Conservation (phyloP, 2,113 vertebrate species). For the Osmerus eperlanus region DNA sequence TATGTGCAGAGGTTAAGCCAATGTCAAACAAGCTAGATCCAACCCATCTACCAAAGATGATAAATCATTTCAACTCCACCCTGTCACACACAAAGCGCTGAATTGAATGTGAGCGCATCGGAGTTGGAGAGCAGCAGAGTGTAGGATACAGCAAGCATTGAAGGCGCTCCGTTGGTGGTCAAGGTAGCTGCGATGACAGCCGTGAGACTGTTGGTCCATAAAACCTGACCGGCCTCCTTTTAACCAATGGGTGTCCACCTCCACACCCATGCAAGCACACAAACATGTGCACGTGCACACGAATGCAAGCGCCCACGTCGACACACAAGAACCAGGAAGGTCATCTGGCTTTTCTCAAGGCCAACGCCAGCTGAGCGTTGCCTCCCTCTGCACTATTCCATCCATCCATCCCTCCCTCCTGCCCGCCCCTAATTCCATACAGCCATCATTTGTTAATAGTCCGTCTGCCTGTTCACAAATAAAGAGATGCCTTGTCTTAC, state of each 20-base stretch:
- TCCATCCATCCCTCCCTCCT: conserved; percentile 24
- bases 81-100: too few species aligned
- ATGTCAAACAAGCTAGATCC: neutral
- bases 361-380: neutral
- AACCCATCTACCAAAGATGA: neutral
- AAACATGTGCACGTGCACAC: neutral
- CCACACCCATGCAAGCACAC: neutral
- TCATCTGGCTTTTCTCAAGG: neutral
- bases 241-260: neutral
- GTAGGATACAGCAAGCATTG: too few species aligned
- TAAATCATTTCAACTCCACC: neutral
- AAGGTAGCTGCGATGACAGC: conserved; percentile 5
- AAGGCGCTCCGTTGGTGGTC: conserved; percentile 16
- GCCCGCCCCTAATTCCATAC: neutral
- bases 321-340: neutral
- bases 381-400: conserved; percentile 6
- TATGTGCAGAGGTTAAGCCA: neutral
- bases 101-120: too few species aligned
- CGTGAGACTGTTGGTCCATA: too few species aligned
- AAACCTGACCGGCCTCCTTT: too few species aligned
- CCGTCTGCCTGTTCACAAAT: too few species aligned
- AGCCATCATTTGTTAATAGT: too few species aligned
- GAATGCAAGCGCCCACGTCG: conserved; percentile 18
- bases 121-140: too few species aligned
- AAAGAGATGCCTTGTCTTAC: too few species aligned